Conservation (phyloP, 2,888 invertebrate genomes). For the Conops quadrifasciatus region DNA sequence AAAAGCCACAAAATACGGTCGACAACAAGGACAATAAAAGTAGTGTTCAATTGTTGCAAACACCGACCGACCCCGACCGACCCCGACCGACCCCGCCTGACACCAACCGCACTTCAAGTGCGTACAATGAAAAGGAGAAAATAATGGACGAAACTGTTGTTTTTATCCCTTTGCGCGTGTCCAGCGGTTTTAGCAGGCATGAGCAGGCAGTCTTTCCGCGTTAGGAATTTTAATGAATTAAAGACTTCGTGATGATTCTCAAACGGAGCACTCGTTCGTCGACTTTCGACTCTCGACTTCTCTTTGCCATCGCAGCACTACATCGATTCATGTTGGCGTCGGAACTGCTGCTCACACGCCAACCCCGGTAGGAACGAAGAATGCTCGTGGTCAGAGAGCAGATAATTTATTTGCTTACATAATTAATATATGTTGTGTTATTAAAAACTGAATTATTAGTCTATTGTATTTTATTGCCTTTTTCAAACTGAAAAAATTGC, state of each 20-base stretch:
- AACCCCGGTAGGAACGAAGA: neutral
- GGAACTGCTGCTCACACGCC: neutral
- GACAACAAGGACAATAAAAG: slow-evolving; percentile 8
- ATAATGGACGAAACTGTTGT: neutral
- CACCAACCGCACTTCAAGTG: too few species aligned
- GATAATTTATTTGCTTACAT: too few species aligned
- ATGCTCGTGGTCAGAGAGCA: too few species aligned
- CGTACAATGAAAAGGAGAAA: neutral
- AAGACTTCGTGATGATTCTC: neutral
- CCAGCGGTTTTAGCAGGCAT: too few species aligned
- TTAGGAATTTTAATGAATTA: slow-evolving; percentile 6
- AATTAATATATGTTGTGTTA: too few species aligned
- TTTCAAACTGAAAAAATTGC: too few species aligned
- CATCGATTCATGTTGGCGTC: neutral
- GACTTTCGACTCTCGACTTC: neutral
- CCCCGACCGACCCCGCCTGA: neutral
- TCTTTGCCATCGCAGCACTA: neutral
- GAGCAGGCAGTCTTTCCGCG: neutral
- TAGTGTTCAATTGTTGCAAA: neutral
- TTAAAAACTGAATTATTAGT: too few species aligned
- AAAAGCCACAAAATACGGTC: neutral
- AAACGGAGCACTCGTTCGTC: neutral
- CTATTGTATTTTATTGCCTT: too few species aligned
- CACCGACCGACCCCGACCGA: neutral
- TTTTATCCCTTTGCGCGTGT: too few species aligned